A percentile compares a stretch with the other conserved stretches of the same genome.
These are phyloP conservation scores for Origma solitaria DNA, from an alignment of 2,113 vertebrate genomes.

Conservation along the genomic window DNA sequence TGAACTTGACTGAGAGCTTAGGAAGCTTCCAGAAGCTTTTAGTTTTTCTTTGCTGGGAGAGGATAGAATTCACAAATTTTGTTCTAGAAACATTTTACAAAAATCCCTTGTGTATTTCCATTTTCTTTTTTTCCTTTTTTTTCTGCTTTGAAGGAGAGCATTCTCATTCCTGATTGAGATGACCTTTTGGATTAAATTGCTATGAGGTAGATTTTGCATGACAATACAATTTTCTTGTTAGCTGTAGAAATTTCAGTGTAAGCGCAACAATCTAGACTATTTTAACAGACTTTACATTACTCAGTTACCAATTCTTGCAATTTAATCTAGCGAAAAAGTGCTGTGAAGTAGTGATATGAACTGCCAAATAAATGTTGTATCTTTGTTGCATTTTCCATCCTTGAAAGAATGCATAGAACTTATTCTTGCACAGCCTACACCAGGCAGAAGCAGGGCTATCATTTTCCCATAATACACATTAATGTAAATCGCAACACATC, in stretches of 20 bases:
- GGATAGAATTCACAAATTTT: not conserved
- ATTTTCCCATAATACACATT: not conserved
- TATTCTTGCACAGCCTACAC: not conserved
- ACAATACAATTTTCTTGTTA: constrained; percentile 2
- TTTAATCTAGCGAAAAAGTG: not conserved
- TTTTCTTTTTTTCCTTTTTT: not conserved
- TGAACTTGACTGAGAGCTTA: constrained; percentile 6
- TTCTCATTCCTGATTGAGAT: not conserved
- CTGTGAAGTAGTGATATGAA: not conserved
- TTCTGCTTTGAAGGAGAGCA: not conserved
- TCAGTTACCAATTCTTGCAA: not conserved
- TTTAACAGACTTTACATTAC: not conserved
- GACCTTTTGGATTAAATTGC: not conserved
- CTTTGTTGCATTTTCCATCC: not conserved
- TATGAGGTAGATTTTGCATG: not conserved
- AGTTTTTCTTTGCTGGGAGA: not conserved
- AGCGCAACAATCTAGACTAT: not conserved
- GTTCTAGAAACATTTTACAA: not conserved
- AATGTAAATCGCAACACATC: not conserved
- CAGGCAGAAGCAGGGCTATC: not conserved
- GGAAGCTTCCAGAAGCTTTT: constrained; percentile 24
- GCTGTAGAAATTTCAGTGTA: not conserved
- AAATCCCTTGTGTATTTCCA: not conserved
- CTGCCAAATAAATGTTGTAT: not conserved
- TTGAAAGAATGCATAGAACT: not conserved